Evolutionary conservation across 2,113 vertebrate species (phyloP).

Genomic region (pig (Sus scrofa)): T2T-Sscrofa CM000812.6:8186001-8186500

Average conservation of each 20-base stretch:
- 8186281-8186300: background rate
- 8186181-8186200: background rate
- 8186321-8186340: background rate
- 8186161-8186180: background rate
- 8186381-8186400: background rate
- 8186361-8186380: background rate
- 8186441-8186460: background rate
- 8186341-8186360: background rate
- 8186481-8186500: background rate
- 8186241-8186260: background rate
- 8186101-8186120: fast-evolving
- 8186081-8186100: background rate
- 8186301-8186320: background rate
- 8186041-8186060: background rate
- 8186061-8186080: background rate
- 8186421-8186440: background rate
- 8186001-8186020: background rate
- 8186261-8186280: background rate
- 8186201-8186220: background rate
- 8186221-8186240: background rate
- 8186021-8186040: background rate
- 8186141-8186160: background rate
- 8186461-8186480: background rate
- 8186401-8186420: background rate
- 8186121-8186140: background rate